phyloP scores from a whole-genome alignment of 1,140 invertebrate genomes.

The Calephelis virginiensis region DNA sequence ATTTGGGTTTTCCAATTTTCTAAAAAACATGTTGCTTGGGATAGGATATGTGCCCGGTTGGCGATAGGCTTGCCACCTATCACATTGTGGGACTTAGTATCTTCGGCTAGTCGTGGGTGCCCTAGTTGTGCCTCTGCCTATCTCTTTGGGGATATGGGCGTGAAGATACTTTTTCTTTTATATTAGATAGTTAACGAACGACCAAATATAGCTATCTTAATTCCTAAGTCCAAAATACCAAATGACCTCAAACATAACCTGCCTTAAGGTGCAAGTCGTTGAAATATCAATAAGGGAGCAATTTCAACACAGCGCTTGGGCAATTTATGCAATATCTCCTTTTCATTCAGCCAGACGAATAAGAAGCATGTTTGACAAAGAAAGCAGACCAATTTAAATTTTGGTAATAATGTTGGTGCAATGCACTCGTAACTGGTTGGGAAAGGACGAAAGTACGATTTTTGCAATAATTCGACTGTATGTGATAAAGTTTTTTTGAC shows the following conservation, averaged over 20 bases:
- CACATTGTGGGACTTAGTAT: too few relatives aligned
- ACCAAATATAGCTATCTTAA: too few relatives aligned
- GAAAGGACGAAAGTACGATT: conserved; percentile 74
- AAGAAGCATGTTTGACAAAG: conserved; percentile 43
- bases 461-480: conserved; percentile 59
- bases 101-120: too few relatives aligned
- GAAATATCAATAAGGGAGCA: conserved; percentile 54
- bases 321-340: conserved; percentile 41
- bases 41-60: too few relatives aligned
- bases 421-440: conserved; percentile 67
- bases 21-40: too few relatives aligned
- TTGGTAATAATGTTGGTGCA: conserved; percentile 60
- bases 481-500: background rate
- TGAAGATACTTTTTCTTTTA: too few relatives aligned
- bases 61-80: too few relatives aligned
- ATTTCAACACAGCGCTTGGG: conserved; percentile 53
- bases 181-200: too few relatives aligned
- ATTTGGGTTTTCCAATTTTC: too few relatives aligned
- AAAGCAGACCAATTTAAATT: conserved; percentile 63
- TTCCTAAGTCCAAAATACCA: background rate
- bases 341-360: conserved; percentile 36
- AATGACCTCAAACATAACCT: conserved; percentile 66
- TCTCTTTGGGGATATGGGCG: too few relatives aligned
- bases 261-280: conserved; percentile 66
- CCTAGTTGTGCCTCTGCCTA: too few relatives aligned